Evolutionary conservation across 2,888 invertebrate species (phyloP), one percentile per base, ranked within the genome.

Genomic region (Phyllotreta striolata): DNA sequence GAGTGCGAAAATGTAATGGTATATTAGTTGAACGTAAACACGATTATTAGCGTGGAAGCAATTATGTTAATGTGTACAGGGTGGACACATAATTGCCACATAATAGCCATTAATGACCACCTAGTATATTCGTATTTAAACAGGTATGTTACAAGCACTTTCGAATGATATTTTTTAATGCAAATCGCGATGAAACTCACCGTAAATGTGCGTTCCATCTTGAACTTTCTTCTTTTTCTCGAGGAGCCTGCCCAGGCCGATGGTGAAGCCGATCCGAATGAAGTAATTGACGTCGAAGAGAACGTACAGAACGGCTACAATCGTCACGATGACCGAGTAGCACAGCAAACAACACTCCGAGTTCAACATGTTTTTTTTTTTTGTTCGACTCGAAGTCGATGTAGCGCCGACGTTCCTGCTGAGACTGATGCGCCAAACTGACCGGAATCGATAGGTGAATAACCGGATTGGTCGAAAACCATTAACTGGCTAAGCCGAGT

Each of bases 221-320:
- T 88, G 88, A 58, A 90, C 80, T 72, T 89, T 89, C 71, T 86
- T 85, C 78, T 88, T 91, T 77, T 87, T 88, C 76, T 89, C 86
- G 68, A 91, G 90, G 40, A 91, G 74, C 72, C 89, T 85, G 0
- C 90, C 91, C 72, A 86, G 84, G 12, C 85, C 84, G n/a, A 92
- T 86, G 0, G 90, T 90, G 68, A 89, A 87, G n/a, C 86, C 82
- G 62, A 89, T 85, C 70, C 92, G 85, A 34, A 92, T 76, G 74
- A 92, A 93, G 73, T 93, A 93, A 77, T 92, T 91, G 1, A 92
- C 90, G 80, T 93, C 93, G 83, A 91, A 90, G 61, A 89, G 84
- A 12, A 91, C 80, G 76, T 91, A 92, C 38, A 90, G 80, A 38
- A 91, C 76, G 7, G 84, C 83, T 60, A 87, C 73, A 35, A 83